Evolutionary conservation across 2,113 vertebrate genomes (phyloP), one percentile per base, ranked within the genome.

Genomic region (Salvator merianae): DNA sequence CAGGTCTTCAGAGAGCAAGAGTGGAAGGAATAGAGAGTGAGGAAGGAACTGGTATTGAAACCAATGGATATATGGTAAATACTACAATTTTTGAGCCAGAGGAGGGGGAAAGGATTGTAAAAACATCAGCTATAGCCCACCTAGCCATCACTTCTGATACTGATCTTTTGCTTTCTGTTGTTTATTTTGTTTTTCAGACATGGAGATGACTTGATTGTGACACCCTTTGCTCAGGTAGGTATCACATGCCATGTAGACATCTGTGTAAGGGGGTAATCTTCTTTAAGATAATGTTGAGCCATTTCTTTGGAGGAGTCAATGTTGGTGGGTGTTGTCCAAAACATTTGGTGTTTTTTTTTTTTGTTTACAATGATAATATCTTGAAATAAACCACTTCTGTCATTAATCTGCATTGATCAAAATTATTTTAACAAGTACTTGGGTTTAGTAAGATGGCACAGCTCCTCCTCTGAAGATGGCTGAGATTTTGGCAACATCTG

Each of bases 181-280:
- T 62, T 71, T 78, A 63, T 78, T 91, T 94, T 94, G 5, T 96
- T 96, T 96, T 97, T 88, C 96, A 99, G 99, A 96, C 99, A 99
- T 63, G 98, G 98, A 94, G 99, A 99, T 96, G 99, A 99, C 96
- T 97, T 99, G 97, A 99, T 99, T 96, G 99, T 99, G 97, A 99
- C 99, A 68, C 99, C 99, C 73, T 99, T 99, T 97, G 99, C 99
- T 96, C 99, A 99, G 98, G 99, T 99, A 95, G 95, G 97, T 74
- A 28, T n/a, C 80, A 36, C 47, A 88, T 86, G 53, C n/a, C 6
- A 0, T 87, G 68, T n/a, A 47, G 30, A 6, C 26, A 20, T 79
- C 16, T 34, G 13, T 38, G 68, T 28, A 14, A 85, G 5, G 0
- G 34, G 30, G 7, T 50, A 26, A 26, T 18, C 3, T 65, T 77